Evolutionary conservation across 2,888 invertebrate species (phyloP).

Genomic region (Lagria hirta): DNA sequence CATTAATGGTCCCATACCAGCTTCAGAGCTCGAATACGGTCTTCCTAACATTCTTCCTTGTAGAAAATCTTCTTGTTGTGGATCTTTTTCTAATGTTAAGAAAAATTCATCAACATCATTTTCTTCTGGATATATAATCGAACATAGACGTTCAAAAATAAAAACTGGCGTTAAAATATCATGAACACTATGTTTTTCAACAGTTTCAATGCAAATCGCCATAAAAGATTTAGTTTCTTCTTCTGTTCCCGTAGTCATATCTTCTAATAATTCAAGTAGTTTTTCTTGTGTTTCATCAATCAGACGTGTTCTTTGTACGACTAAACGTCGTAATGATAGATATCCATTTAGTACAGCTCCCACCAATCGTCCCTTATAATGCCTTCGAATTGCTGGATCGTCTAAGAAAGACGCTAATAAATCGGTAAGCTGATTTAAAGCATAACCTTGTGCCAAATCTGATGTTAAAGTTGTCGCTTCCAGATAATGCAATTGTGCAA

Average conservation of each 20-base stretch:
- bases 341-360: slow-evolving; percentile 93
- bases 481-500: slow-evolving; percentile 81
- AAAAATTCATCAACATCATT: slow-evolving; percentile 97
- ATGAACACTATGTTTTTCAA: slow-evolving; percentile 85
- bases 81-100: slow-evolving; percentile 95
- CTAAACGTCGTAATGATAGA: slow-evolving; percentile 82
- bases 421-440: slow-evolving; percentile 83
- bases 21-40: slow-evolving; percentile 92
- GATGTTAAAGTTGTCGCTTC: slow-evolving; percentile 93
- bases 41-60: slow-evolving; percentile 97
- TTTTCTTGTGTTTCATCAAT: slow-evolving; percentile 97
- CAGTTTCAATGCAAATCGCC: slow-evolving; percentile 95
- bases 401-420: slow-evolving; percentile 85
- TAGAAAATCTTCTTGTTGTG: slow-evolving; percentile 98
- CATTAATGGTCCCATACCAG: slow-evolving; percentile 96
- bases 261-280: slow-evolving; percentile 86
- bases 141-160: slow-evolving; percentile 95
- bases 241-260: slow-evolving; percentile 95
- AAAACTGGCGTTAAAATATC: slow-evolving; percentile 97
- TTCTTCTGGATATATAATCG: slow-evolving; percentile 96
- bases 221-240: slow-evolving; percentile 96
- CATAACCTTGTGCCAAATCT: slow-evolving; percentile 90
- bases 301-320: slow-evolving; percentile 91
- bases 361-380: slow-evolving; percentile 86
- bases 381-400: slow-evolving; percentile 81